Percentiles rank a stretch among this genome's conserved stretches.
Conservation (phyloP, 2,113 vertebrate species). For the Seriola dumerili region DNA sequence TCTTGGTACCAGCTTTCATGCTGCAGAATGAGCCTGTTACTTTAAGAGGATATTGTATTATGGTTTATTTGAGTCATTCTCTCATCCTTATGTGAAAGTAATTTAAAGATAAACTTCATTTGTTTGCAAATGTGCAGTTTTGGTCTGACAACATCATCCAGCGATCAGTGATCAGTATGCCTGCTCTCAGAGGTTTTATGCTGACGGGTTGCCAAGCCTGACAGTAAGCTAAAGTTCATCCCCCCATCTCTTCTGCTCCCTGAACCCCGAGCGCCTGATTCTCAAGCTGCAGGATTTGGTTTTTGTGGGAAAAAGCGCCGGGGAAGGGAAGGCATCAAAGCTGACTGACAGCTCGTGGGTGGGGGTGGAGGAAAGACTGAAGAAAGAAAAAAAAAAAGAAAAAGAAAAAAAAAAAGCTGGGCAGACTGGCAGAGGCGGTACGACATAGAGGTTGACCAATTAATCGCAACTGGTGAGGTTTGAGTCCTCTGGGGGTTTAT, state of each 20-base stretch:
- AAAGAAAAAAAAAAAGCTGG: not conserved
- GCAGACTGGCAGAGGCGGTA: conserved; percentile 25
- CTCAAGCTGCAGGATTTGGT: conserved; percentile 52
- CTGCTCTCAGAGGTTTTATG: conserved; percentile 16
- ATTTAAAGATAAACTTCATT: not conserved
- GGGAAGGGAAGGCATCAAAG: conserved; percentile 50
- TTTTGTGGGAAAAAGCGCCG: conserved; percentile 43
- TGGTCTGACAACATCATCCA: not conserved
- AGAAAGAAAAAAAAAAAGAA: no score
- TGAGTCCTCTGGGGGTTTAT: conserved; percentile 55
- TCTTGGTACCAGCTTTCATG: not conserved
- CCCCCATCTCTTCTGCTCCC: conserved; percentile 12
- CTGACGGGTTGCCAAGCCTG: conserved; percentile 14
- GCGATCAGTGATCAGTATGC: conserved; percentile 13
- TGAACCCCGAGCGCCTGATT: conserved; percentile 5
- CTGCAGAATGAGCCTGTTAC: no score
- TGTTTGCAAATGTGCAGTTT: not conserved
- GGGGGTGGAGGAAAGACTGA: not conserved
- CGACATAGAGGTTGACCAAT: conserved; percentile 64
- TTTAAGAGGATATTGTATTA: no score
- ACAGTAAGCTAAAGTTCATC: conserved; percentile 48
- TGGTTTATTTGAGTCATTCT: no score
- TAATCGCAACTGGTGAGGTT: conserved; percentile 53
- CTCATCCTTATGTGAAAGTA: not conserved
- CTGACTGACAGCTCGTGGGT: conserved; percentile 19